These are phyloP conservation scores for Onychomys torridus DNA, from an alignment of 2,797 vertebrate genomes.

Conservation along the genomic window DNA sequence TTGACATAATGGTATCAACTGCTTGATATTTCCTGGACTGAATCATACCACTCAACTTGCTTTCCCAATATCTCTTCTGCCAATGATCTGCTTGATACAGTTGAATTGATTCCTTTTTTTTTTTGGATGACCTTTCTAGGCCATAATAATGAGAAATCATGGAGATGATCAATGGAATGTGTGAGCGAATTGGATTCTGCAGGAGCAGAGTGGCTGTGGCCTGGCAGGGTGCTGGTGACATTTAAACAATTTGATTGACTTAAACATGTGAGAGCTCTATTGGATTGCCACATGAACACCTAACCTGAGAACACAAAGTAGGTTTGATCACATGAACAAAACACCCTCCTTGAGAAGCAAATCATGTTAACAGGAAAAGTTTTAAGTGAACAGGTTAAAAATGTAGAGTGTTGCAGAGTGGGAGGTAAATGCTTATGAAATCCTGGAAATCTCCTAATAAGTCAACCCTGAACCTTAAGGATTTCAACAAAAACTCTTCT, in stretches of 20 bases:
- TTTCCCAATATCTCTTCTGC: neutral
- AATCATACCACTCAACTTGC: neutral
- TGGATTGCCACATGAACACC: neutral
- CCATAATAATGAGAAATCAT: neutral
- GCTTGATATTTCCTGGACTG: neutral
- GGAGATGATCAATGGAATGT: neutral
- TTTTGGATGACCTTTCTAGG: constrained; percentile 45
- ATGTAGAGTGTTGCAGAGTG: neutral
- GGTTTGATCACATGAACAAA: neutral
- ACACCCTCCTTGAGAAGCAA: constrained; percentile 12
- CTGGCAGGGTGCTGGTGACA: neutral
- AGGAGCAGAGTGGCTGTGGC: neutral
- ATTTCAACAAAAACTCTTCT: neutral
- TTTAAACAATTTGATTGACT: constrained; percentile 44
- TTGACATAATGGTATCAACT: neutral
- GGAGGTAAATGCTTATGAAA: neutral
- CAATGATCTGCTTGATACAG: neutral
- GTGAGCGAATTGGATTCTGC: neutral
- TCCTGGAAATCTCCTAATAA: neutral
- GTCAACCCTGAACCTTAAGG: neutral
- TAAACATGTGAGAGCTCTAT: neutral
- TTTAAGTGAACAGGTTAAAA: constrained; percentile 16
- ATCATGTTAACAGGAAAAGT: neutral
- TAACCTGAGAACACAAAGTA: neutral
- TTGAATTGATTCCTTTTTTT: constrained; percentile 40